Percentiles rank a stretch among this genome's conserved stretches.
These are phyloP conservation scores for Litocranius walleri DNA, from an alignment of 2,113 vertebrate species.

Conservation along the genomic window DNA sequence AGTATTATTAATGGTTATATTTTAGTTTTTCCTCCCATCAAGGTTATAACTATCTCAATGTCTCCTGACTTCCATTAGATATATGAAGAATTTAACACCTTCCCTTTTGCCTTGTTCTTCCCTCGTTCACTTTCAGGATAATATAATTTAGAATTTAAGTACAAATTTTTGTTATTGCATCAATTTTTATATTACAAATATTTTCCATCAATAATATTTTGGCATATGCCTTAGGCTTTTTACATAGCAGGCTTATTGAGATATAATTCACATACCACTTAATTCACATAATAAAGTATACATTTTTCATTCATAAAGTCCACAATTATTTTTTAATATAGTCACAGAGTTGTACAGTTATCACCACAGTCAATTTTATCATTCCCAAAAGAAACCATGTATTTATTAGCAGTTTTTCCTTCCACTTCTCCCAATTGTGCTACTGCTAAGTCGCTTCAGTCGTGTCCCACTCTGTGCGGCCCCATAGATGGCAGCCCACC, in stretches of 20 bases:
- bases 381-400: not conserved
- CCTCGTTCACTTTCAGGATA: not conserved
- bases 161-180: not conserved
- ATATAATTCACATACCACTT: not conserved
- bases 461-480: rapidly evolving
- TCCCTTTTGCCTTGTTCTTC: not conserved
- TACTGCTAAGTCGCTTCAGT: too few relatives aligned
- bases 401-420: not conserved
- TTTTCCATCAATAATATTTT: not conserved
- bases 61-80: not conserved
- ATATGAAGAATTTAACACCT: not conserved
- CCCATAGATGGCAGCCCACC: too few relatives aligned
- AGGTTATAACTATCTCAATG: not conserved
- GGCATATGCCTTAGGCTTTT: not conserved
- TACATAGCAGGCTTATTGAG: not conserved
- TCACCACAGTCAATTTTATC: not conserved
- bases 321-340: not conserved
- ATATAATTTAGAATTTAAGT: constrained; percentile 21
- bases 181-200: not conserved
- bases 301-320: not conserved
- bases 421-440: too few relatives aligned
- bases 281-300: not conserved
- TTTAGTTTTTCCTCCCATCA: not conserved
- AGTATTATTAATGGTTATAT: not conserved
- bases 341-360: not conserved